Percentiles rank a stretch among this genome's conserved stretches.
Conservation (phyloP, 2,797 vertebrate genomes). For the Caiman crocodilus region DNA sequence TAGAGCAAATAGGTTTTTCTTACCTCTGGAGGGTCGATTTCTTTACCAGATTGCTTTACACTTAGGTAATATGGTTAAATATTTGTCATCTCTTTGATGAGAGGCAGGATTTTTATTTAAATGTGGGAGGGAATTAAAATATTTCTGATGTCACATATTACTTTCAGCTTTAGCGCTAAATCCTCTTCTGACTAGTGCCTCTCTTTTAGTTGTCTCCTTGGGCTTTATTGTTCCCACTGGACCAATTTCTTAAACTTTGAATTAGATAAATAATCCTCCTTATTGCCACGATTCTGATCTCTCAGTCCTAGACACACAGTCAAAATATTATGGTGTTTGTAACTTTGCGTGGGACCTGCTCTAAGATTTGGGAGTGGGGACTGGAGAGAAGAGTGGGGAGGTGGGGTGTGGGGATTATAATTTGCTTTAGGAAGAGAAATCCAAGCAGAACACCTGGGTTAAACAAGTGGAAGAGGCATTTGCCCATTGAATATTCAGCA, state of each 20-base stretch:
- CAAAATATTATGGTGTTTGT: not conserved
- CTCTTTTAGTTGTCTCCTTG: too few species aligned
- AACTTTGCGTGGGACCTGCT: not conserved
- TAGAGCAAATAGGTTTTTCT: not conserved
- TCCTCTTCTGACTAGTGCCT: not conserved
- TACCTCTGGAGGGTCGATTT: not conserved
- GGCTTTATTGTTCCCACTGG: not conserved
- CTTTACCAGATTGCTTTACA: not conserved
- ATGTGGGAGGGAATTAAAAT: not conserved
- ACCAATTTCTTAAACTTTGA: not conserved
- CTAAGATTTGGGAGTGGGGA: not conserved
- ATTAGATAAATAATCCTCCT: not conserved
- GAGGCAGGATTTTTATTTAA: not conserved
- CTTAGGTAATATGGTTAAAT: not conserved
- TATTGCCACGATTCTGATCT: not conserved
- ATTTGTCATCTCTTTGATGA: not conserved
- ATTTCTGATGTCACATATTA: not conserved
- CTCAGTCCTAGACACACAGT: not conserved
- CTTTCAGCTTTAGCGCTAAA: not conserved
- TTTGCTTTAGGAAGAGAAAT: not conserved
- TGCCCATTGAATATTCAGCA: not conserved
- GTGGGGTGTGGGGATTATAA: too few species aligned
- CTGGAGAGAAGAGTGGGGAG: too few species aligned
- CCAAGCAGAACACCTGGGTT: not conserved
- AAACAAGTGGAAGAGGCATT: not conserved